Base-by-base conservation (phyloP, 1,140 invertebrate genomes). In the Diachasmimorpha longicaudata region DNA sequence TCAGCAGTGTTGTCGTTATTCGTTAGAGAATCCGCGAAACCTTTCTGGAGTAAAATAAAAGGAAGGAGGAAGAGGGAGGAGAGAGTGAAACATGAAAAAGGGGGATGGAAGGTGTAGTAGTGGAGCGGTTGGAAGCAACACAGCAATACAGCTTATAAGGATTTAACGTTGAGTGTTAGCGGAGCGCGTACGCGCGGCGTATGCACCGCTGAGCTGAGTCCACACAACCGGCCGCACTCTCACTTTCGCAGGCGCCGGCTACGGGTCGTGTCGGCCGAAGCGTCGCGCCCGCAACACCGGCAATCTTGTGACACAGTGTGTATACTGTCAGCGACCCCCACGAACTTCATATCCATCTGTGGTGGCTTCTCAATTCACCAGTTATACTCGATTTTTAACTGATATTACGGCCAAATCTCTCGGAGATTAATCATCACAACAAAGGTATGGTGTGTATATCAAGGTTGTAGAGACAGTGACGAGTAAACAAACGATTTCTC, bases 201-300 rank as follows among this genome's bases (percentile, higher is more conserved):
- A 77, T 77, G 75, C 78, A 77, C 74, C 68, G 58, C 67, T 75
- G 76, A 74, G 67, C 72, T 75, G 76, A 74, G 67, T 72, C 46
- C 39, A 69, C 48, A 69, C 48, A 0, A 58, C 55, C 58, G 25
- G 78, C 46, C 78, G 82, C 84, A 87, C 86, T 87, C 85, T 87
- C 86, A 86, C 85, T 86, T 88, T 88, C 85, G 85, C 81, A 80
- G 84, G 83, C 83, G 78, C 79, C 83, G 85, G 84, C 84, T 83
- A 84, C 83, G 81, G 19, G 81, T 83, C 81, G 82, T 79, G 81
- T 81, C 81, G 84, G 77, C 79, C 80, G 77, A 75, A 81, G 76
- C 78, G 23, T 76, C 72, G 48, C 74, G 72, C 72, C 78, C 77
- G 81, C 68, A n/a, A 42, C 71, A 71, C 71, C 81, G 80, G 68